A percentile compares a stretch with the other conserved stretches of the same genome.
These are phyloP conservation scores for Myotis myotis DNA, from an alignment of 2,797 vertebrate species.

Conservation along the genomic window DNA sequence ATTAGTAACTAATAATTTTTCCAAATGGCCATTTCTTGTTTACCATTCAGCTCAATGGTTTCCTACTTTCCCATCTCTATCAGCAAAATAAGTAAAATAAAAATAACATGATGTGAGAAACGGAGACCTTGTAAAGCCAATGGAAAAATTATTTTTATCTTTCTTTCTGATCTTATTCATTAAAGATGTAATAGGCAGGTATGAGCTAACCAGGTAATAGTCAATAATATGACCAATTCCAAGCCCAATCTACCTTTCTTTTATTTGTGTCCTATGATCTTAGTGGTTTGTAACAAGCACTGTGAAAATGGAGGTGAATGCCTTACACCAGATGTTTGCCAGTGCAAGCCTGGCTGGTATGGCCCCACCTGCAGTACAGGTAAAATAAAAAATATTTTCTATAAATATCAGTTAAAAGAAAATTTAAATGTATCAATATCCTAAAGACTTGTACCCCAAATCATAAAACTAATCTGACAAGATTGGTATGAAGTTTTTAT, in stretches of 20 bases:
- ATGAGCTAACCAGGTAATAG: neutral
- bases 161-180: neutral
- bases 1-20: neutral
- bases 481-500: neutral
- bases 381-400: constrained; percentile 74
- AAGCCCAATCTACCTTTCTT: neutral
- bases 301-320: constrained; percentile 95
- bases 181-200: neutral
- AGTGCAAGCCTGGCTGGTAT: constrained; percentile 90
- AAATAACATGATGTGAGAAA: neutral
- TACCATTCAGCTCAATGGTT: neutral
- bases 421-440: neutral
- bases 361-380: constrained; percentile 93
- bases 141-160: neutral
- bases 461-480: neutral
- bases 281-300: constrained; percentile 95
- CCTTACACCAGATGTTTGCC: constrained; percentile 90
- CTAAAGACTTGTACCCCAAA: neutral
- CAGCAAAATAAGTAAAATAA: neutral
- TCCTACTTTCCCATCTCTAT: neutral
- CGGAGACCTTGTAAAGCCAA: neutral
- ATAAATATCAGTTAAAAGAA: neutral
- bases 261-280: neutral
- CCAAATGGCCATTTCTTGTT: neutral
- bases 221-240: neutral